phyloP scores from a whole-genome alignment of 2,797 vertebrate genomes.

The Lepus townsendii region DNA sequence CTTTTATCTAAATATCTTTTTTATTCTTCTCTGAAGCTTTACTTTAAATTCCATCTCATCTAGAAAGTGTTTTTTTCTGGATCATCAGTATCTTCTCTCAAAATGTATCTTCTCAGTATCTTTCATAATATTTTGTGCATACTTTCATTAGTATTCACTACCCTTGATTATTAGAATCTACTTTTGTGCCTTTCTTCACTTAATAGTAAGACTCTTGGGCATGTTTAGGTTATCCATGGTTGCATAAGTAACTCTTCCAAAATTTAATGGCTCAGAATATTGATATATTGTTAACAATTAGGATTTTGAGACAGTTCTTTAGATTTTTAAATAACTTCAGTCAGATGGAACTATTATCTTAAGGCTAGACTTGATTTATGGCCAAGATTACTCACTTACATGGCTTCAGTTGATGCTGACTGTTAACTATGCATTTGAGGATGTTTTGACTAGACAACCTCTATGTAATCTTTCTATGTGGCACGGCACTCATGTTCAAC shows the following conservation, averaged over 20 bases:
- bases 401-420: too few species aligned
- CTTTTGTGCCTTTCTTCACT: not conserved
- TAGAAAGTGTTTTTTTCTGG: conserved; percentile 29
- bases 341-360: not conserved
- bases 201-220: not conserved
- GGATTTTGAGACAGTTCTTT: not conserved
- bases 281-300: not conserved
- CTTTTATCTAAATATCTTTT: not conserved
- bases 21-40: not conserved
- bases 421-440: not conserved
- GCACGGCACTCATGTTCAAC: not conserved
- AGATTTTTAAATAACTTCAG: not conserved
- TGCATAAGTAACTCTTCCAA: not conserved
- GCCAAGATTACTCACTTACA: not conserved
- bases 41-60: not conserved
- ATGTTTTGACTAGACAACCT: not conserved
- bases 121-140: not conserved
- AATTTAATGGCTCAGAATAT: not conserved
- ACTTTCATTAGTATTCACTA: not conserved
- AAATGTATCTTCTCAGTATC: not conserved
- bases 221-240: not conserved
- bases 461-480: not conserved
- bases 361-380: not conserved
- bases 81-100: not conserved
- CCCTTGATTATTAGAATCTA: not conserved